Conservation (phyloP, 2,113 vertebrate genomes). For the Raja brachyura region DNA sequence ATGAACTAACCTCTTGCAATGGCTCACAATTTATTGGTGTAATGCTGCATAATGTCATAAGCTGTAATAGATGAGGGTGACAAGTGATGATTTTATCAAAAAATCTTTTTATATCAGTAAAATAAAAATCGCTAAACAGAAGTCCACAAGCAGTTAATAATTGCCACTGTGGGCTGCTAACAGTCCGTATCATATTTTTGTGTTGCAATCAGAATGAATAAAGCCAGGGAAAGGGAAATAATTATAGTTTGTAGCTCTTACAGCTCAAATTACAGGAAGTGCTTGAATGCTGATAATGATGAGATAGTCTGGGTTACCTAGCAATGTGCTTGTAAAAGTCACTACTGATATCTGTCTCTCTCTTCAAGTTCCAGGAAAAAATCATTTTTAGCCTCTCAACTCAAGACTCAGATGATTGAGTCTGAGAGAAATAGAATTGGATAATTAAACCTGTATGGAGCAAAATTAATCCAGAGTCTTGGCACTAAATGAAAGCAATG, state of each 20-base stretch:
- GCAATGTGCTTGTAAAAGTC: neutral
- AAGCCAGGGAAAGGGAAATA: conserved; percentile 10
- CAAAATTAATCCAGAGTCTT: neutral
- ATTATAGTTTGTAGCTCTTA: conserved; percentile 1
- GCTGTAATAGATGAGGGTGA: neutral
- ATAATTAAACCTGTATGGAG: conserved; percentile 12
- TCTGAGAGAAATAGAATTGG: neutral
- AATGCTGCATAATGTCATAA: neutral
- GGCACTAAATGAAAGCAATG: neutral
- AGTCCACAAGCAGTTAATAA: neutral
- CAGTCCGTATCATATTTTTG: neutral
- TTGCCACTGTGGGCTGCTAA: neutral
- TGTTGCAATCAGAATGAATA: conserved; percentile 14
- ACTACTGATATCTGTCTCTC: neutral
- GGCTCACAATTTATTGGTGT: neutral
- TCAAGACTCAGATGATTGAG: conserved; percentile 11
- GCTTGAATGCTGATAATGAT: conserved; percentile 9
- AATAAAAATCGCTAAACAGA: neutral
- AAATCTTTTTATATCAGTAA: neutral
- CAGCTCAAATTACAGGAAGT: conserved; percentile 31
- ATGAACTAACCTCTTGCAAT: neutral
- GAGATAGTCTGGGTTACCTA: conserved; percentile 18
- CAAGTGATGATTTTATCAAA: neutral
- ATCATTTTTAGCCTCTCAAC: neutral
- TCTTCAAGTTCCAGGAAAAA: neutral